These are phyloP conservation scores for Ciconia boyciana DNA, from an alignment of 2,113 vertebrate genomes.

Conservation along the genomic window DNA sequence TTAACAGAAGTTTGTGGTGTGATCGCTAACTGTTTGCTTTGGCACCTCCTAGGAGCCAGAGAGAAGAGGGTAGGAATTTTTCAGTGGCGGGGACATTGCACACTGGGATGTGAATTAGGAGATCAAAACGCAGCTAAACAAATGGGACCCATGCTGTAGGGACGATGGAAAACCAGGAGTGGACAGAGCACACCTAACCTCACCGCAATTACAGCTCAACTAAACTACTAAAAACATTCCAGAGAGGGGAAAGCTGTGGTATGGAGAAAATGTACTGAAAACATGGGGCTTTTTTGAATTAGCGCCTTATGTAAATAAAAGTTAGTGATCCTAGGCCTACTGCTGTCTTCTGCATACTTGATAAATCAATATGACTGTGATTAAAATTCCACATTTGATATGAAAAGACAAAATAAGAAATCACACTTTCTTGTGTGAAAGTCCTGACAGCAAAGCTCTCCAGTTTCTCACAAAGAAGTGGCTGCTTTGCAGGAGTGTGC, in stretches of 20 bases:
- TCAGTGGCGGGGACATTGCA: slow-evolving; percentile 1
- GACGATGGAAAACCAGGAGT: not conserved
- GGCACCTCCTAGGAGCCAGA: slow-evolving; percentile 41
- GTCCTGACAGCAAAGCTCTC: not conserved
- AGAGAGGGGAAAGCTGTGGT: not conserved
- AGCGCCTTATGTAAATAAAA: not conserved
- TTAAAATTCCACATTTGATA: not conserved
- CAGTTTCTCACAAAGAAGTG: not conserved
- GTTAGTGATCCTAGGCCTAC: not conserved
- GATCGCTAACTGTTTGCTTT: slow-evolving; percentile 49
- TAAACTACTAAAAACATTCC: not conserved
- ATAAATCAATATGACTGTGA: not conserved
- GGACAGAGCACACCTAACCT: not conserved
- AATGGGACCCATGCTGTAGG: not conserved
- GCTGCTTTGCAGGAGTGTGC: not conserved
- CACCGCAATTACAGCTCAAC: not conserved
- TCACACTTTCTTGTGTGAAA: not conserved
- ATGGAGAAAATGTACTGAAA: not conserved
- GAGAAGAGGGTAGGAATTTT: slow-evolving; percentile 49
- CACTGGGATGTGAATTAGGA: slow-evolving; percentile 40
- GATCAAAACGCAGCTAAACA: slow-evolving; percentile 54
- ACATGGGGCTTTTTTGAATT: not conserved
- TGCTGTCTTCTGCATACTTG: not conserved
- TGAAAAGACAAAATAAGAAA: not conserved
- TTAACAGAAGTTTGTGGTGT: slow-evolving; percentile 52